A percentile compares a stretch with the other conserved stretches of the same genome.
phyloP scores from a whole-genome alignment of 2,113 vertebrate species.

The Dicaeum eximium region DNA sequence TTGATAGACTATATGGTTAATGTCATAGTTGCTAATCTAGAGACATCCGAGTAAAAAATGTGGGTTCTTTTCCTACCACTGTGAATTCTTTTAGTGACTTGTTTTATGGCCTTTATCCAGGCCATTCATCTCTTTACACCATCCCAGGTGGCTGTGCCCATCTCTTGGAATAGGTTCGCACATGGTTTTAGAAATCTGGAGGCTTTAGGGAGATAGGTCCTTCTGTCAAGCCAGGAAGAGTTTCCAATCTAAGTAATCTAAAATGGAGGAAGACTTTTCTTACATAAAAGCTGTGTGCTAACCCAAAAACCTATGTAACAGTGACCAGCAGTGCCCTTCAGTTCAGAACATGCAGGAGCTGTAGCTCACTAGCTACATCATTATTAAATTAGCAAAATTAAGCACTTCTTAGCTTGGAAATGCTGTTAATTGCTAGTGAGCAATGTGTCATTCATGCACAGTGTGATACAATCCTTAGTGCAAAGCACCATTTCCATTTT shows the following conservation, averaged over 20 bases:
- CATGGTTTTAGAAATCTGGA: not conserved
- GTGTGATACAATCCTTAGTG: fast-evolving
- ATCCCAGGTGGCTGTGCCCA: not conserved
- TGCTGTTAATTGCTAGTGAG: not conserved
- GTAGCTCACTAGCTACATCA: not conserved
- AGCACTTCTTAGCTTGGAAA: not conserved
- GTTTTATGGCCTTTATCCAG: not conserved
- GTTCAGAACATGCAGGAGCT: not conserved
- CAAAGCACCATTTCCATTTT: not conserved
- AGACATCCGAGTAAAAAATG: not conserved
- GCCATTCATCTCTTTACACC: not conserved
- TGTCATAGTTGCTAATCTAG: not conserved
- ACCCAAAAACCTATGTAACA: not conserved
- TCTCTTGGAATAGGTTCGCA: not conserved
- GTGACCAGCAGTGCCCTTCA: not conserved
- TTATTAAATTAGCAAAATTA: not conserved
- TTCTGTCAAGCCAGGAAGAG: not conserved
- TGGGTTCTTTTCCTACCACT: not conserved
- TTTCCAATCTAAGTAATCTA: not conserved
- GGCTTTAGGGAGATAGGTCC: not conserved
- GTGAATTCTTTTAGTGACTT: not conserved
- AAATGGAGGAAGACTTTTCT: not conserved
- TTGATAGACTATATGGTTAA: not conserved
- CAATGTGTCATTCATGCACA: fast-evolving
- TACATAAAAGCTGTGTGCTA: not conserved